These are phyloP conservation scores for Oophaga pumilio DNA, from an alignment of 2,113 vertebrate genomes.

Conservation along the genomic window DNA sequence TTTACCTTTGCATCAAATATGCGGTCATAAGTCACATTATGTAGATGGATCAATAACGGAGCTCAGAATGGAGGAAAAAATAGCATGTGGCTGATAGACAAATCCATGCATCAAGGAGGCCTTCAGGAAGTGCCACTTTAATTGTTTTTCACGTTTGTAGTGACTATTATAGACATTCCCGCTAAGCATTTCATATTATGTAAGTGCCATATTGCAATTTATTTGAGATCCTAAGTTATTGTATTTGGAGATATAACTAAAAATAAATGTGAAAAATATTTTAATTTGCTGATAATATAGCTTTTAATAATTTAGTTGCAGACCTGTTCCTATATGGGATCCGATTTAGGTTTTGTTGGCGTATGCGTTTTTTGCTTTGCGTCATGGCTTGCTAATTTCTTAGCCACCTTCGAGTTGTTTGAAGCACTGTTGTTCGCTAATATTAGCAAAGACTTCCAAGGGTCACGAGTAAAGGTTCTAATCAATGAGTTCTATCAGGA, in stretches of 20 bases:
- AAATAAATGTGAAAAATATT: not conserved
- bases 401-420: too few species aligned
- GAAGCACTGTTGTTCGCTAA: too few species aligned
- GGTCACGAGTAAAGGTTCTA: too few species aligned
- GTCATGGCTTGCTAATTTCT: too few species aligned
- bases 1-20: slow-evolving; percentile 56
- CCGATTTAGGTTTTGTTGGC: not conserved
- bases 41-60: slow-evolving; percentile 52
- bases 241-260: not conserved
- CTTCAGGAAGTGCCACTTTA: slow-evolving; percentile 38
- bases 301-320: not conserved
- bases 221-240: not conserved
- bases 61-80: slow-evolving; percentile 26
- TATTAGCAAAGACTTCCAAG: too few species aligned
- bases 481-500: too few species aligned
- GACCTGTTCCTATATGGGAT: not conserved
- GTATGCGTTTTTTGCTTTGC: too few species aligned
- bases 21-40: slow-evolving; percentile 57
- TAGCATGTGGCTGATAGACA: slow-evolving; percentile 34
- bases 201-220: not conserved
- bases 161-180: not conserved
- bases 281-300: not conserved
- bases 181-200: not conserved
- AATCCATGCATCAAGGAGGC: slow-evolving; percentile 47
- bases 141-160: slow-evolving; percentile 33